Evolutionary conservation across 2,113 vertebrate genomes (phyloP).

Genomic region (Ammodytes dubius): DNA sequence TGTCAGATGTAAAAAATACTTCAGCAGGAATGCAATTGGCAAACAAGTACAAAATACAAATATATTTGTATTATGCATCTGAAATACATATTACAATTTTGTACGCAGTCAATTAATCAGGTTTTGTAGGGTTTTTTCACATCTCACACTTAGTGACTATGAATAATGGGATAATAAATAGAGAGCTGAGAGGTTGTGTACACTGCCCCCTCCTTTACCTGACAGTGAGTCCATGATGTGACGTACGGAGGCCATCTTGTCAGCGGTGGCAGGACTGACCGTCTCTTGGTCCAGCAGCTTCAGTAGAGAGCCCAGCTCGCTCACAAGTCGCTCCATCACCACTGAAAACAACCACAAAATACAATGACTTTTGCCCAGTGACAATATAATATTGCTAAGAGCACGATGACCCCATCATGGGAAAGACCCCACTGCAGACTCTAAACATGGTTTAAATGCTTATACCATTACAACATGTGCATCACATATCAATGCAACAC

Average conservation of each 20-base stretch:
- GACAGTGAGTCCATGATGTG: slow-evolving; percentile 91
- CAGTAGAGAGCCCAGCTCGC: slow-evolving; percentile 90
- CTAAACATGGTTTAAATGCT: slow-evolving; percentile 13
- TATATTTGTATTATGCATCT: neutral
- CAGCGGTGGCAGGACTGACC: slow-evolving; percentile 90
- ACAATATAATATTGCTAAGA: neutral
- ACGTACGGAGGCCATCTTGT: slow-evolving; percentile 93
- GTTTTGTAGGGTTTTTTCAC: neutral
- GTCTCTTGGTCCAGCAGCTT: slow-evolving; percentile 95
- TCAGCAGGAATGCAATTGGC: neutral
- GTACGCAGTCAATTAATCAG: neutral
- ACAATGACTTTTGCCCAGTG: neutral
- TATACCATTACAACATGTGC: slow-evolving; percentile 12
- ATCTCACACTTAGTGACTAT: neutral
- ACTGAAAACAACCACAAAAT: slow-evolving; percentile 24
- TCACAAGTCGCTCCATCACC: slow-evolving; percentile 94
- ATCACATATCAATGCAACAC: slow-evolving; percentile 23
- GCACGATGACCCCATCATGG: neutral
- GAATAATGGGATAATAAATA: neutral
- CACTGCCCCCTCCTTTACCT: slow-evolving; percentile 79
- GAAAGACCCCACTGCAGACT: neutral
- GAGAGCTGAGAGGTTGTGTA: neutral
- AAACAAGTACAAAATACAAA: too few relatives aligned
- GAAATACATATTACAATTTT: neutral
- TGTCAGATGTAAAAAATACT: neutral